These are phyloP conservation scores for Procambarus virginalis DNA, from an alignment of 1,140 invertebrate species.

Conservation along the genomic window DNA sequence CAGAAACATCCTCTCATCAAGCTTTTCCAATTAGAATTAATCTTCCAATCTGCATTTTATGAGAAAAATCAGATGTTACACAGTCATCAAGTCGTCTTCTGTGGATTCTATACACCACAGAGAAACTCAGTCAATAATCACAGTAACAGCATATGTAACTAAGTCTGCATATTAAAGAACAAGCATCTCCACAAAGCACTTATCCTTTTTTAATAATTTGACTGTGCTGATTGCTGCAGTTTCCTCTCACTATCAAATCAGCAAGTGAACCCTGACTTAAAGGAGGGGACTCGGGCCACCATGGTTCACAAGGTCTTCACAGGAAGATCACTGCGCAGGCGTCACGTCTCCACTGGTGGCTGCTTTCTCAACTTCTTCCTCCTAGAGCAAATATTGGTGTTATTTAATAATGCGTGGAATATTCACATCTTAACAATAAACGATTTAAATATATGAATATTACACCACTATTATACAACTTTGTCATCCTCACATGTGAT, in stretches of 20 bases:
- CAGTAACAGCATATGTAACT: background rate
- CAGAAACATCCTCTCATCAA: constrained; percentile 42
- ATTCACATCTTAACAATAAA: too few species aligned
- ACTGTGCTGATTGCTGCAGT: background rate
- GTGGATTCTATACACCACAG: background rate
- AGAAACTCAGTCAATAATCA: background rate
- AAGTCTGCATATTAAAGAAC: constrained; percentile 3
- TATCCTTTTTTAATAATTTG: constrained; percentile 1
- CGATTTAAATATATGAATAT: too few species aligned
- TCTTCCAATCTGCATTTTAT: background rate
- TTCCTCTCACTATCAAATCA: constrained; percentile 17
- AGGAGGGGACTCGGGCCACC: background rate
- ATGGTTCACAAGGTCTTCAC: background rate
- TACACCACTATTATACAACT: too few species aligned
- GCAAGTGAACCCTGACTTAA: constrained; percentile 15
- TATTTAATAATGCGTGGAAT: background rate
- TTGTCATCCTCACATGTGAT: too few species aligned
- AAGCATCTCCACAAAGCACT: constrained; percentile 11
- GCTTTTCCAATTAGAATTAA: background rate
- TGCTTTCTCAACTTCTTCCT: constrained; percentile 19
- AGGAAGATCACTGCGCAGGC: constrained; percentile 13
- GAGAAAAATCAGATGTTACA: background rate
- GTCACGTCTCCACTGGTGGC: constrained; percentile 15
- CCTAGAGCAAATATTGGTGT: background rate
- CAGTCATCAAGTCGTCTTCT: background rate